Evolutionary conservation across 2,888 invertebrate genomes (phyloP), one percentile per base, ranked within the genome.

Genomic region (Nomada fucata): DNA sequence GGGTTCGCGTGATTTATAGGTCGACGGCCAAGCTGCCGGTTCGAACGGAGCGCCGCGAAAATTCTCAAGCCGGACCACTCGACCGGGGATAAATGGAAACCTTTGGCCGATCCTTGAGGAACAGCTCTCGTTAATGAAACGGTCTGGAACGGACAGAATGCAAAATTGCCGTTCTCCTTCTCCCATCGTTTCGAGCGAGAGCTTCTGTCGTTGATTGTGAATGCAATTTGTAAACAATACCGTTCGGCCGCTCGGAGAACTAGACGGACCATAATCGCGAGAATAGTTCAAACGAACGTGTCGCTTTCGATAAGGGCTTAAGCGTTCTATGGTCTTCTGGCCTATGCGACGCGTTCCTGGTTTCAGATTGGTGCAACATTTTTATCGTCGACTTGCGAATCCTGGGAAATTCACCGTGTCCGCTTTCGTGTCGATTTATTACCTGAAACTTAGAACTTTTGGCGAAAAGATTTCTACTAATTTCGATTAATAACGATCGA

Each of bases 1-100:
- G 79, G 85, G 79, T 82, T 85, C 80, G 60, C 60, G 82, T 87
- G 85, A 87, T 87, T 87, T 87, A 87, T 87, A 77, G 73, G 57
- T 72, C 72, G 73, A 74, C 64, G 63, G 59, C 61, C 64, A 26
- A 26, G 26, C 76, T 50, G 79, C 42, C 53, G 64, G n/a, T 44
- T 61, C 9, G 70, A 59, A 55, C 76, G 18, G 71, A 67, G 53
- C 69, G 53, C 55, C 79, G 61, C 69, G 44, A 72, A 73, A 79
- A 75, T 68, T 73, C 59, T 23, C 44, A 44, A 76, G 59, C 68
- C 42, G 57, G 69, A 73, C 64, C 65, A 65, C 75, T 79, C 68
- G 64, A 2, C 53, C 55, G 2, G 50, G 36, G 50, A 52, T 71
- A 74, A 79, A 75, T 75, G 79, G 74, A 75, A 79, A 70, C 55